Conservation (phyloP, 1,140 invertebrate genomes). For the Caerostris darwini region DNA sequence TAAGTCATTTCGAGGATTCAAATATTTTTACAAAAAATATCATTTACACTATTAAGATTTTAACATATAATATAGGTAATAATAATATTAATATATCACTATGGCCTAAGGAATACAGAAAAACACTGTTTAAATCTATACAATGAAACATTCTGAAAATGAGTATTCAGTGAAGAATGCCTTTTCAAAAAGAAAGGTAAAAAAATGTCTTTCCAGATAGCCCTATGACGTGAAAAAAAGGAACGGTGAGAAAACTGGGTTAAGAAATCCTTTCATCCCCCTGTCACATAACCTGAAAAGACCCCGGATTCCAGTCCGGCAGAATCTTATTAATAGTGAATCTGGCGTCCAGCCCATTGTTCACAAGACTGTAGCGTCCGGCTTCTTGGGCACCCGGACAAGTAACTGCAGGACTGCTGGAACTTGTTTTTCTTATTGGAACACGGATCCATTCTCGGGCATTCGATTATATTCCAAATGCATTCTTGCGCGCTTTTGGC, state of each 20-base stretch:
- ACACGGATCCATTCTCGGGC: constrained; percentile 13
- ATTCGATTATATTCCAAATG: constrained; percentile 28
- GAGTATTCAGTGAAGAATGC: no score
- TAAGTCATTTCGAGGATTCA: no score
- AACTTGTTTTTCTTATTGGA: constrained; percentile 5
- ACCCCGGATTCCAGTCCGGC: constrained; percentile 32
- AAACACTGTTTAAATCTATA: no score
- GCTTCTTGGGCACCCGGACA: constrained; percentile 24
- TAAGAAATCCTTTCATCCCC: constrained; percentile 47
- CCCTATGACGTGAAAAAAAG: constrained; percentile 6
- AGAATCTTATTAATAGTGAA: constrained; percentile 63
- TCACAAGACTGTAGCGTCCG: constrained; percentile 6
- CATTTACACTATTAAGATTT: no score
- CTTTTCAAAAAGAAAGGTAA: not conserved
- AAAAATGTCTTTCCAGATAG: not conserved
- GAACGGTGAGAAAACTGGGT: constrained; percentile 31
- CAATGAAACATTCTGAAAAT: no score
- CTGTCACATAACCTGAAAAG: constrained; percentile 50
- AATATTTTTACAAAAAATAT: no score
- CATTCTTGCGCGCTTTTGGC: constrained; percentile 32
- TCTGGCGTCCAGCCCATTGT: constrained; percentile 36
- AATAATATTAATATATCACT: no score
- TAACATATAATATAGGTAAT: no score
- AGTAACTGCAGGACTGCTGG: not conserved
- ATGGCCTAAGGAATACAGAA: no score